Conservation (phyloP, 2,888 invertebrate genomes). For the Megamerina dolium region DNA sequence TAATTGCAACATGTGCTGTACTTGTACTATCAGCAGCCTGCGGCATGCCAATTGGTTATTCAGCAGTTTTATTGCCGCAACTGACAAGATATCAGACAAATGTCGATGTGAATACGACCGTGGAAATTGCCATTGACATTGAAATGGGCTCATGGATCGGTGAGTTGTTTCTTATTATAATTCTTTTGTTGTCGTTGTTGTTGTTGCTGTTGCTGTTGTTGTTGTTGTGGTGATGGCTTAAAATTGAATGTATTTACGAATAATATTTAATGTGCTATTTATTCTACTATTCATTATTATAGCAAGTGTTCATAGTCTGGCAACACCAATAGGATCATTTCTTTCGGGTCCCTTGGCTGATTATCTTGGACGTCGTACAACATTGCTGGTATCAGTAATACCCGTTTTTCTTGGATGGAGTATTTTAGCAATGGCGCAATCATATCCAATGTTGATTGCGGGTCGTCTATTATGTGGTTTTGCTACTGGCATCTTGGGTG, state of each 20-base stretch:
- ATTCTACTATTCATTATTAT: background rate
- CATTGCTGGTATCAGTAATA: constrained; percentile 59
- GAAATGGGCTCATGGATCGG: constrained; percentile 73
- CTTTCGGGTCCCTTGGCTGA: constrained; percentile 68
- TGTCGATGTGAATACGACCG: constrained; percentile 28
- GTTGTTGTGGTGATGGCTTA: too few relatives aligned
- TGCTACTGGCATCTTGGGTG: constrained; percentile 66
- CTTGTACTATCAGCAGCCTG: constrained; percentile 65
- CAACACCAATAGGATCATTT: constrained; percentile 68
- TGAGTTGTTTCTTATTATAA: constrained; percentile 21
- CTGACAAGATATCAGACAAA: too few relatives aligned
- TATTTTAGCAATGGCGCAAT: constrained; percentile 56
- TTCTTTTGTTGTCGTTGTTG: too few relatives aligned
- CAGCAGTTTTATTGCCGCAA: constrained; percentile 71
- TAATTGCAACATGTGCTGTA: constrained; percentile 64
- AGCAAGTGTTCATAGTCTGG: constrained; percentile 75
- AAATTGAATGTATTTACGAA: background rate
- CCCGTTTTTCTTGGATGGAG: constrained; percentile 67
- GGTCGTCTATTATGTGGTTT: constrained; percentile 67
- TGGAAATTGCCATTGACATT: constrained; percentile 56
- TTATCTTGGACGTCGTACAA: constrained; percentile 60
- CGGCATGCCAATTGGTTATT: constrained; percentile 72
- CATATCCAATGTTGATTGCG: constrained; percentile 56
- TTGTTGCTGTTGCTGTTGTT: too few relatives aligned
- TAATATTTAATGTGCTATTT: background rate